phyloP scores from a whole-genome alignment of 2,888 invertebrate genomes.

The Lingula anatina region DNA sequence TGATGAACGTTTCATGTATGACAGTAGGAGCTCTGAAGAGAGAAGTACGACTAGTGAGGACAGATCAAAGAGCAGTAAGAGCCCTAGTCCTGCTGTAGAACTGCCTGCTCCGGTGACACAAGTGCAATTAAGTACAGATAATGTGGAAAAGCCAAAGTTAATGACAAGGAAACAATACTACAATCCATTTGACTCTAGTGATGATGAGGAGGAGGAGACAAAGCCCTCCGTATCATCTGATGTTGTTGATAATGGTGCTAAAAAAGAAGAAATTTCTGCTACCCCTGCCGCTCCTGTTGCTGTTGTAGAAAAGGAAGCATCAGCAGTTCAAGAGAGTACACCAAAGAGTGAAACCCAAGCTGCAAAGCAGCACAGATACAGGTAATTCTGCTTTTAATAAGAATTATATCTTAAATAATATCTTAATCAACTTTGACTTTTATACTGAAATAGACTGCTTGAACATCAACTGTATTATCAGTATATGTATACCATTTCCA shows the following conservation, averaged over 20 bases:
- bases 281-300: conserved; percentile 1
- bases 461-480: too few relatives aligned
- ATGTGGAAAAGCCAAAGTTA: conserved; percentile 46
- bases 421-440: too few relatives aligned
- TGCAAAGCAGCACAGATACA: not conserved
- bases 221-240: too few relatives aligned
- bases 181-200: conserved; percentile 88
- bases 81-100: not conserved
- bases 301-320: not conserved
- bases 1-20: not conserved
- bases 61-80: not conserved
- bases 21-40: not conserved
- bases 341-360: conserved; percentile 7
- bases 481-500: too few relatives aligned
- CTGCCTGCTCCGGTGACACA: not conserved
- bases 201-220: too few relatives aligned
- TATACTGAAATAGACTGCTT: too few relatives aligned
- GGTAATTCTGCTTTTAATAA: too few relatives aligned
- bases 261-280: not conserved
- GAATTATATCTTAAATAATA: too few relatives aligned
- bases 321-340: not conserved
- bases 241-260: too few relatives aligned
- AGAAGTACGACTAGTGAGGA: not conserved
- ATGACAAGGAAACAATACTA: conserved; percentile 82
- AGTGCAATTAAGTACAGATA: too few relatives aligned